Evolutionary conservation across 2,888 invertebrate genomes (phyloP).

Genomic region (Leucophenga montana): DNA sequence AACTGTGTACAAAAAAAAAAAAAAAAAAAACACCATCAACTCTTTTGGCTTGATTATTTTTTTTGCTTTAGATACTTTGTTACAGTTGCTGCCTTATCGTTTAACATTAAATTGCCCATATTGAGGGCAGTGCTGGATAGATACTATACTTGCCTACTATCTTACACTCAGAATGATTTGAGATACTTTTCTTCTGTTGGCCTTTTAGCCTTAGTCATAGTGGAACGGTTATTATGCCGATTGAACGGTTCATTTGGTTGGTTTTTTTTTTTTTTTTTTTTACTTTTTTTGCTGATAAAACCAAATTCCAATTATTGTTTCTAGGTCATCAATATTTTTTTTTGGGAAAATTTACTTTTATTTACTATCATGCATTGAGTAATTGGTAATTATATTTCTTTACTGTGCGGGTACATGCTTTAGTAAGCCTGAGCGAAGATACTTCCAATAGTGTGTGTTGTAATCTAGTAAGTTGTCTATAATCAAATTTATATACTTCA

Average conservation of each 20-base stretch:
- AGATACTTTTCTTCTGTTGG: conserved; percentile 22
- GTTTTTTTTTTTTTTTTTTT: conserved; percentile 6
- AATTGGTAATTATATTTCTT: too few relatives aligned
- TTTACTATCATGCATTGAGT: too few relatives aligned
- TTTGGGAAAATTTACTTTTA: too few relatives aligned
- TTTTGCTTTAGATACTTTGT: conserved; percentile 11
- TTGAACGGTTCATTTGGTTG: not conserved
- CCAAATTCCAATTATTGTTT: conserved; percentile 34
- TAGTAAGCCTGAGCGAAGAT: too few relatives aligned
- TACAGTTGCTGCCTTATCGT: conserved; percentile 19
- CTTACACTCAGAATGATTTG: conserved; percentile 30
- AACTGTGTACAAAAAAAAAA: too few relatives aligned
- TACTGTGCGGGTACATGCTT: too few relatives aligned
- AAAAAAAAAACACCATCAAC: too few relatives aligned
- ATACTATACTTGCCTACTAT: conserved; percentile 6
- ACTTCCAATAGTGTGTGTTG: too few relatives aligned
- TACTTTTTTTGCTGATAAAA: conserved; percentile 40
- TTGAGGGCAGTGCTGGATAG: conserved; percentile 38
- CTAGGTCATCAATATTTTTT: conserved; percentile 5
- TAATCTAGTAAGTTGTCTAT: too few relatives aligned
- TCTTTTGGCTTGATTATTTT: not conserved
- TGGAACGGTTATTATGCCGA: too few relatives aligned
- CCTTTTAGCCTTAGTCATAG: not conserved
- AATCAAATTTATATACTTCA: too few relatives aligned
- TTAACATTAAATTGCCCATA: conserved; percentile 41